Evolutionary conservation across 1,140 invertebrate species (phyloP).

Genomic region (roundworm (Caenorhabditis elegans)): WBcel235 BX284603.4:12996001-12996500

Average conservation of each 20-base stretch:
- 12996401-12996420: conserved; percentile 28
- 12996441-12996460: conserved; percentile 33
- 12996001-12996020: too few species aligned
- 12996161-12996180: too few species aligned
- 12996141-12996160: too few species aligned
- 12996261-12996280: background rate
- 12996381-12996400: background rate
- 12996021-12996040: too few species aligned
- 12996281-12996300: background rate
- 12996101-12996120: too few species aligned
- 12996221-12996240: background rate
- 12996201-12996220: too few species aligned
- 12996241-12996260: background rate
- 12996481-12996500: too few species aligned
- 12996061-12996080: background rate
- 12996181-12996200: too few species aligned
- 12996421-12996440: conserved; percentile 5
- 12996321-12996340: conserved; percentile 26
- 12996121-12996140: too few species aligned
- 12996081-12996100: too few species aligned
- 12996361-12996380: conserved; percentile 12
- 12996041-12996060: too few species aligned
- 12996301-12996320: conserved; percentile 28
- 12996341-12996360: conserved; percentile 22
- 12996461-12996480: background rate